A percentile compares a stretch with the other conserved stretches of the same genome.
Evolutionary conservation across 2,113 vertebrate species (phyloP).

Genomic region (Silurus meridionalis): DNA sequence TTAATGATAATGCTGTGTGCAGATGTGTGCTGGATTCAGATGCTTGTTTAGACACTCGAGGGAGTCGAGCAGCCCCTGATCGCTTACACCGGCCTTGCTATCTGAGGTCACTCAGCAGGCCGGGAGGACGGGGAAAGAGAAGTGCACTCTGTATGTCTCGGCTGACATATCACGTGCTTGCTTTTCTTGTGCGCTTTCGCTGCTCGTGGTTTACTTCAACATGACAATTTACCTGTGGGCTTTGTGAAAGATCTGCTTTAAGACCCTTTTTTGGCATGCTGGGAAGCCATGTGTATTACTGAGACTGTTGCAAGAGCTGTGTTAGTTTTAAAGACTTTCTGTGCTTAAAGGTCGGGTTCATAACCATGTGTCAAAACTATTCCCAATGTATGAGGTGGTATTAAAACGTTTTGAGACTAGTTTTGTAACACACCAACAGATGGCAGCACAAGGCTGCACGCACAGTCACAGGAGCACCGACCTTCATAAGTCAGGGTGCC

Average conservation of each 20-base stretch:
- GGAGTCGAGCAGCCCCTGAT: slow-evolving; percentile 19
- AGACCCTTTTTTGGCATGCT: background rate
- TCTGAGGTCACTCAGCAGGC: slow-evolving; percentile 27
- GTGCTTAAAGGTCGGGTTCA: background rate
- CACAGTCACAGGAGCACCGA: no score
- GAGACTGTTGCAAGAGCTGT: background rate
- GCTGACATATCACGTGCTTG: background rate
- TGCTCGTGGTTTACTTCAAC: background rate
- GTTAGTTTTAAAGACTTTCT: background rate
- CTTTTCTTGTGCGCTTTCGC: background rate
- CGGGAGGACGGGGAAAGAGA: background rate
- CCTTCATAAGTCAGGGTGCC: no score
- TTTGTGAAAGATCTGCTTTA: background rate
- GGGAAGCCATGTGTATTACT: background rate
- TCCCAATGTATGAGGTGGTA: background rate
- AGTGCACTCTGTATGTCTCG: background rate
- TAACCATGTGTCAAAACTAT: background rate
- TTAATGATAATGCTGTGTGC: slow-evolving; percentile 80
- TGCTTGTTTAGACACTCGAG: slow-evolving; percentile 29
- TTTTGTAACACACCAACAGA: no score
- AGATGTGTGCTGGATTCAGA: slow-evolving; percentile 69
- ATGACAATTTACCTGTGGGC: background rate
- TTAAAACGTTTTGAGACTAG: no score
- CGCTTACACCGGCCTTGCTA: background rate
- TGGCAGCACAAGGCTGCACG: no score